Base-by-base conservation (phyloP, 37 sponge, comb jelly and placozoan genomes). In the Bolinopsis microptera region DNA sequence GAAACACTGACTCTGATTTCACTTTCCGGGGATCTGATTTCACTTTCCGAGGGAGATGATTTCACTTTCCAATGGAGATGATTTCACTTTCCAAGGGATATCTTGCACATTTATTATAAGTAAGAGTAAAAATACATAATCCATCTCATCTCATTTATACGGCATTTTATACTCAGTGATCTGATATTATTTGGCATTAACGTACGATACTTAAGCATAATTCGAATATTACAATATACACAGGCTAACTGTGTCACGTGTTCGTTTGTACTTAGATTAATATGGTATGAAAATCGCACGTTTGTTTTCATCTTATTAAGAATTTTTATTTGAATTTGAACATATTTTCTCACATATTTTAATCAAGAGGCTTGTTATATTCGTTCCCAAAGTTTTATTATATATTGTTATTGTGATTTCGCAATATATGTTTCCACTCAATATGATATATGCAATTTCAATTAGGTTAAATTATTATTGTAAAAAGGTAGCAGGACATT, bases 391-490 rank as follows among this genome's bases (percentile, higher is more conserved):
- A 70, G 32, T 32, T 27, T 35, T 77, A 32, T 77, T 32, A 16
- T 77, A 77, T 77, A 77, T 77, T 77, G 80, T 77, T 34, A 77
- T 77, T 77, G 80, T 77, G 80, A 77, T 77, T 77, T 77, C 80
- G 61, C 61, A 48, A 48, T 48, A 48, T 48, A 48, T 48, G 61
- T 48, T 48, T 48, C 80, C 32, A 16, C 35, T 77, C 80, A 77
- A 77, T 77, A 77, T 77, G 80, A 77, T 77, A 72, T 72, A 77
- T 77, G 27, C 80, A 77, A 77, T 77, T 77, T 77, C 80, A 77
- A 77, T 77, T 77, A 77, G 80, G 80, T 77, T 77, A 77, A 77
- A 77, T 77, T 77, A 77, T 77, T 77, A 77, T 77, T 77, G 80
- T 77, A 77, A 77, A 77, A 77, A 77, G 80, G 80, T 77, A 77